These are phyloP conservation scores for Drosophila prostipennis DNA, from an alignment of 2,888 invertebrate genomes.

Conservation along the genomic window DNA sequence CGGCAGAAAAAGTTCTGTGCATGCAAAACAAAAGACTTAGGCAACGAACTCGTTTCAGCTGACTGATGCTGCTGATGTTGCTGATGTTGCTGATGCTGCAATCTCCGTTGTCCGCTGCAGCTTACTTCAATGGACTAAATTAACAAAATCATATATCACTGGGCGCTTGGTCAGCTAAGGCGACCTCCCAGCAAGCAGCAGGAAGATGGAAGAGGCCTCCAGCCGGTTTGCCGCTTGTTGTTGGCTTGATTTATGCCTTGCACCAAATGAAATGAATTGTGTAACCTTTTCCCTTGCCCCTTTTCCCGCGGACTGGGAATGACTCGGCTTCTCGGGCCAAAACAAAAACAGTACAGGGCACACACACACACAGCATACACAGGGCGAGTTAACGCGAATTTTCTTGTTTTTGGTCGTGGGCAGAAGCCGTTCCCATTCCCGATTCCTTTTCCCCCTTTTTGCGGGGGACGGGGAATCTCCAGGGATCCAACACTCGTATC, in stretches of 20 bases:
- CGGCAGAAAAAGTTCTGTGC: constrained; percentile 59
- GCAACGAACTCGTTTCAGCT: constrained; percentile 65
- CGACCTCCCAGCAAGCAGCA: constrained; percentile 72
- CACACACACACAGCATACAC: constrained; percentile 6
- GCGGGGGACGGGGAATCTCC: constrained; percentile 7
- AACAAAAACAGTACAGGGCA: constrained; percentile 35
- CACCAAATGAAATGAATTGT: constrained; percentile 80
- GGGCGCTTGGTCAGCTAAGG: constrained; percentile 46
- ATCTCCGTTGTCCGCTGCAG: constrained; percentile 3
- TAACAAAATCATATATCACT: constrained; percentile 77
- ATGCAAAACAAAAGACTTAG: constrained; percentile 62
- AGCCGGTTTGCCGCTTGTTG: constrained; percentile 65
- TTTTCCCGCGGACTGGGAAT: constrained; percentile 14
- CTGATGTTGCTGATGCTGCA: background rate
- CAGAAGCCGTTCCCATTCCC: constrained; percentile 45
- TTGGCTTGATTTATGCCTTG: constrained; percentile 76
- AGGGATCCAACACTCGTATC: constrained; percentile 18
- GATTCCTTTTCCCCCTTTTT: constrained; percentile 3
- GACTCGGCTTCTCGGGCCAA: constrained; percentile 12
- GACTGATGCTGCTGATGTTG: background rate
- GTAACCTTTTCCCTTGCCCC: constrained; percentile 63
- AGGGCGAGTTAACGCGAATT: constrained; percentile 70
- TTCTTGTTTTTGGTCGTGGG: constrained; percentile 77
- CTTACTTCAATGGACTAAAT: constrained; percentile 66
- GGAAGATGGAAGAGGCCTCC: constrained; percentile 48